A percentile compares a stretch with the other conserved stretches of the same genome.
phyloP scores from a whole-genome alignment of 2,113 vertebrate genomes.

The Nycticryphes semicollaris region DNA sequence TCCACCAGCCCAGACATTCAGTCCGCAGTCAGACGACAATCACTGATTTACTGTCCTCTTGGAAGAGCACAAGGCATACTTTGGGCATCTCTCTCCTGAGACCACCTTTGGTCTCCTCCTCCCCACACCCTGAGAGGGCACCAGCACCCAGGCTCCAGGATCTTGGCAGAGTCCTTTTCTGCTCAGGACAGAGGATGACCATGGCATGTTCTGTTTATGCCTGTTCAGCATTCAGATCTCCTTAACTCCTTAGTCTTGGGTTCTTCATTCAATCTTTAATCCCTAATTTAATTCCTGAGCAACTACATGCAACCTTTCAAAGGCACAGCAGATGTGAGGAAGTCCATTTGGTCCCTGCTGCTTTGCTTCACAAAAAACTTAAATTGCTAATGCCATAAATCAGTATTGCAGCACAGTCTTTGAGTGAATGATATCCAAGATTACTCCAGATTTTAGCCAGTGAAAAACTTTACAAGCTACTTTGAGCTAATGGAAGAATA shows the following conservation, averaged over 20 bases:
- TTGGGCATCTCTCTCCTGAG: neutral
- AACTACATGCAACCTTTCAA: neutral
- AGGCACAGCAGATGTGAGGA: neutral
- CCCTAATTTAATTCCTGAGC: neutral
- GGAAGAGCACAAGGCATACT: neutral
- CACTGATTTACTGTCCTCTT: neutral
- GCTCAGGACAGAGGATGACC: neutral
- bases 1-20: neutral
- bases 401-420: neutral
- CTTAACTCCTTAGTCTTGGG: neutral
- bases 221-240: neutral
- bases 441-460: neutral
- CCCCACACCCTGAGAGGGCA: no score
- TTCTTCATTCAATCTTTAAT: neutral
- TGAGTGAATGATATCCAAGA: neutral
- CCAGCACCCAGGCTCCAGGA: neutral
- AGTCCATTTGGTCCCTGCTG: neutral
- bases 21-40: neutral
- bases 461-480: neutral
- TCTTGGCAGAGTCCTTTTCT: neutral
- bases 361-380: neutral
- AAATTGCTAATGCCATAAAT: neutral
- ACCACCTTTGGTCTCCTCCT: neutral
- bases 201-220: neutral
- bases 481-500: neutral